Conservation (phyloP, 2,113 vertebrate species). For the Isurus oxyrinchus region DNA sequence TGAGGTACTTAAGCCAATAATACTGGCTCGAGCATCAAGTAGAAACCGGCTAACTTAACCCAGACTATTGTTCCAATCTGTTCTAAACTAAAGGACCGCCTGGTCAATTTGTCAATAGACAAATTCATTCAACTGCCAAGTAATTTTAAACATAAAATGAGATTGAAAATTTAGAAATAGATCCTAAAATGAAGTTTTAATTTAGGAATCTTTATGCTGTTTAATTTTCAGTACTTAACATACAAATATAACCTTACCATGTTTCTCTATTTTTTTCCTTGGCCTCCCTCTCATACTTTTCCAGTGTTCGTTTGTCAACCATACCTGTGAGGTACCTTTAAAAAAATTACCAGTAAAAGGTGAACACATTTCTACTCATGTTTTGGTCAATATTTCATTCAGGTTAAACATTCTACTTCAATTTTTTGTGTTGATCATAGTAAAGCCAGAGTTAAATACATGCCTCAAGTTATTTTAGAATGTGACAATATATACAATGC, state of each 20-base stretch:
- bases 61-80: background rate
- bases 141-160: background rate
- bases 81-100: background rate
- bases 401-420: background rate
- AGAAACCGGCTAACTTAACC: background rate
- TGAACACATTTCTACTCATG: background rate
- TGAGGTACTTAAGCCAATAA: background rate
- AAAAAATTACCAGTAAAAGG: background rate
- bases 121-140: background rate
- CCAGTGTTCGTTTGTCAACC: constrained; percentile 98
- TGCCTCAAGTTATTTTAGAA: background rate
- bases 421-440: background rate
- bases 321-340: constrained; percentile 95
- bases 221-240: background rate
- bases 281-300: constrained; percentile 98
- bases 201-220: background rate
- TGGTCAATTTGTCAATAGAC: background rate
- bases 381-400: background rate
- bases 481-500: background rate
- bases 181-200: background rate
- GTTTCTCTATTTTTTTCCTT: constrained; percentile 99
- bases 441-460: background rate
- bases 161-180: background rate
- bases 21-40: background rate
- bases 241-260: constrained; percentile 63